phyloP scores from a whole-genome alignment of 2,113 vertebrate genomes.

The Vanacampus margaritifer region DNA sequence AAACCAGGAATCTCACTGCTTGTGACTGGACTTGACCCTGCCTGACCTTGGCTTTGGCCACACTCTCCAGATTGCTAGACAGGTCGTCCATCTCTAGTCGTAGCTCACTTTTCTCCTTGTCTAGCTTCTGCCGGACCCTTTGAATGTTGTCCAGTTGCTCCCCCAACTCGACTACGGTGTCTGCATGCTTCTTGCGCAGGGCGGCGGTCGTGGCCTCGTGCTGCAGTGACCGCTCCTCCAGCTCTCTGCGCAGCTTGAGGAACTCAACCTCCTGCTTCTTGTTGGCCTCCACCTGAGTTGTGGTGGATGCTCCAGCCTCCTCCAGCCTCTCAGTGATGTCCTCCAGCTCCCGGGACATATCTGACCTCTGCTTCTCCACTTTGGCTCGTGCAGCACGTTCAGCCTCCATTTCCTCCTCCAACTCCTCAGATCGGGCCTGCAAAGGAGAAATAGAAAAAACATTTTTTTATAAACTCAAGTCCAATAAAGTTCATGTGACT shows the following conservation, averaged over 20 bases:
- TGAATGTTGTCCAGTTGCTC: conserved; percentile 73
- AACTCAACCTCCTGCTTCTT: conserved; percentile 76
- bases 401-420: conserved; percentile 71
- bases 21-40: neutral
- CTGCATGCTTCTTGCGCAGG: conserved; percentile 72
- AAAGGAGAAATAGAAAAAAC: neutral
- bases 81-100: conserved; percentile 72
- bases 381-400: conserved; percentile 59
- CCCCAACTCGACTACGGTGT: conserved; percentile 67
- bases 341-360: conserved; percentile 82
- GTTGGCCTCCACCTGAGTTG: conserved; percentile 56
- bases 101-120: conserved; percentile 63
- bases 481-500: neutral
- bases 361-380: conserved; percentile 66
- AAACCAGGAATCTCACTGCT: neutral
- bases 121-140: conserved; percentile 69
- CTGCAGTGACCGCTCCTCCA: conserved; percentile 75
- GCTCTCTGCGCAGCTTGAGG: conserved; percentile 71
- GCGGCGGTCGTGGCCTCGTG: conserved; percentile 67
- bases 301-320: conserved; percentile 71
- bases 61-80: conserved; percentile 52
- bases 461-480: no score
- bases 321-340: conserved; percentile 89
- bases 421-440: conserved; percentile 68
- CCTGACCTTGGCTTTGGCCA: conserved; percentile 75